Evolutionary conservation across 92 coral and sea anemone species (phyloP), one percentile per base, ranked within the genome.

Genomic region (Desmophyllum pertusum): DNA sequence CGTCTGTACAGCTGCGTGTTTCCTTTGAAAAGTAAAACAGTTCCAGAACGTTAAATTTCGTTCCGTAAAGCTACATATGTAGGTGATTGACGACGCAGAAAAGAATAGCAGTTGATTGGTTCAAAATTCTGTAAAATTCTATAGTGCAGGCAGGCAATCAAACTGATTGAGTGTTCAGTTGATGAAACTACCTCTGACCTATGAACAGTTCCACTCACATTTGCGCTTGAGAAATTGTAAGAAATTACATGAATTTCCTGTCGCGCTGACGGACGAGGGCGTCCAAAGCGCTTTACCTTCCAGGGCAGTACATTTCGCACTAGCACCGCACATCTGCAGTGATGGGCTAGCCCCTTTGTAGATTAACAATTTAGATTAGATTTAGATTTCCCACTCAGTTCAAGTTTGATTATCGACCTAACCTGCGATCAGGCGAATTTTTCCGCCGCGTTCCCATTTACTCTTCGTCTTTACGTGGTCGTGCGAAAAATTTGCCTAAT

Each of bases 11-110:
- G 15, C 46, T 57, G 35, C 65, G 52, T 31, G 83, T 29, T 43
- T 78, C 73, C 63, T 67, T 42, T 45, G 72, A 64, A 68, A 68
- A 80, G 25, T 50, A 51, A 53, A 68, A 52, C 30, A 25, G 68
- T 80, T 68, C 84, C 59, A 62, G 69, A 29, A 30, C 38, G 14
- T 25, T 38, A 3, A 65, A n/a, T 4, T n/a, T 21, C 31, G 29
- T 78, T 5, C 9, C 33, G 14, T 29, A 18, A 63, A 6, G 25
- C n/a, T n/a, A n/a, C n/a, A 42, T 6, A 17, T 14, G 41, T 15
- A 5, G 15, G 17, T 2, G 27, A 15, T 14, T 3, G 35, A 11
- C 33, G 46, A 74, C 25, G 6, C 77, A 27, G 19, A 17, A 36
- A n/a, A 9, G 15, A 13, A 65, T 11, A 15, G 36, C 3, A 13